Base-by-base conservation (phyloP, 2,888 invertebrate genomes). In the Clusia tigrina region DNA sequence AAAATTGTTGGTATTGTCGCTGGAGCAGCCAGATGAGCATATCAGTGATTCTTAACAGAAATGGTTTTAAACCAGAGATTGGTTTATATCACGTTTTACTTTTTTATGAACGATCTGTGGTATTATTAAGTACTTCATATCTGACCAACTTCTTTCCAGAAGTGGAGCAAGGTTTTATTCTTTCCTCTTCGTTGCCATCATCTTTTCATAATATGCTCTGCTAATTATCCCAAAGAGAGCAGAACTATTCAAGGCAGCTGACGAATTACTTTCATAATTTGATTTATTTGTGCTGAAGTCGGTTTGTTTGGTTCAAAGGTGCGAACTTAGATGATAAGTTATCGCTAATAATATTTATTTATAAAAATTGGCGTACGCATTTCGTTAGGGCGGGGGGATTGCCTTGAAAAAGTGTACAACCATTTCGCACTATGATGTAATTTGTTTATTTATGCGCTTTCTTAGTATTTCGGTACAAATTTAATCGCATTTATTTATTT, bases 291-390 rank as follows among this genome's bases (percentile, higher is more conserved):
- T 42, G n/a, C 42, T 15, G 42, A 3, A 42, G 6, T n/a, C 42
- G n/a, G 32, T 32, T 32, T 12, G 32, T 9, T 9, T 12, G 32
- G n/a, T 15, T 42, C 6, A 12, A 32, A 32, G 6, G 48, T 48
- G 48, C 48, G 18, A 48, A 20, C 18, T 20, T 20, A 32, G 15
- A 18, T 20, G 54, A 54, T 54, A 54, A 32, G n/a, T 32, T 54
- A 54, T 54, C 54, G 54, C 32, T 18, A n/a, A 54, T 18, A n/a
- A 17, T 3, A 18, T 20, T 22, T 18, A 48, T 20, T 48, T 48
- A 42, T 42, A 24, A 53, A 18, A 51, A 20, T 20, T 18, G 18
- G 18, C 22, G 15, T 51, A 18, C 20, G n/a, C 18, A 10, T 51
- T 51, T 51, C 20, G n/a, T 51, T 17, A 20, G 51, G n/a, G n/a